Percentiles rank a stretch among this genome's conserved stretches.
Conservation (phyloP, 2,797 vertebrate species). For the Harpagifer antarcticus region DNA sequence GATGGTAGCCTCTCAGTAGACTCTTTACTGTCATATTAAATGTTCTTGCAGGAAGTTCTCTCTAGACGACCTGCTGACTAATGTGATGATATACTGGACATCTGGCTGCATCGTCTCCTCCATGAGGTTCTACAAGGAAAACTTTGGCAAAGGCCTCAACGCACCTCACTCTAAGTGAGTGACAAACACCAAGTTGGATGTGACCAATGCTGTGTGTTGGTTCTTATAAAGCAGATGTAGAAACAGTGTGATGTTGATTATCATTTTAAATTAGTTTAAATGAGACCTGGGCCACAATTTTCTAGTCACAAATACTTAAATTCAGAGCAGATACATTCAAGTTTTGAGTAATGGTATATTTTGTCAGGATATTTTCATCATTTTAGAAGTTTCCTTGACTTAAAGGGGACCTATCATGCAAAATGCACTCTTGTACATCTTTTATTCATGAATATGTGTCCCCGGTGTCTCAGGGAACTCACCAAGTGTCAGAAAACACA, state of each 20-base stretch:
- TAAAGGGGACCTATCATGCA: background rate
- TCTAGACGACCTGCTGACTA: slow-evolving; percentile 91
- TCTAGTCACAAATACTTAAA: background rate
- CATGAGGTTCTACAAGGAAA: slow-evolving; percentile 94
- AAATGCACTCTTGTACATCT: too few species aligned
- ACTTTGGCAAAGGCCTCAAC: slow-evolving; percentile 74
- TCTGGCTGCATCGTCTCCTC: slow-evolving; percentile 89
- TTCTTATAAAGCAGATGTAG: background rate
- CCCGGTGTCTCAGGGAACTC: too few species aligned
- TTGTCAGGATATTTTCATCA: too few species aligned
- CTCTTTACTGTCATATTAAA: background rate
- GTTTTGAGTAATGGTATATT: too few species aligned
- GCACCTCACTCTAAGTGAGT: slow-evolving; percentile 76
- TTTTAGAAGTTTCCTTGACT: background rate
- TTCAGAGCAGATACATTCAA: background rate
- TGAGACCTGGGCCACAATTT: background rate
- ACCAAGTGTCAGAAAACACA: too few species aligned
- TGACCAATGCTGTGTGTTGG: background rate
- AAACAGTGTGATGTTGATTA: background rate
- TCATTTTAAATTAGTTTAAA: background rate
- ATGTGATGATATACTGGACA: slow-evolving; percentile 94
- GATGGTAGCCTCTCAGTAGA: background rate
- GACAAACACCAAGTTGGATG: background rate
- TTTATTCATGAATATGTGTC: too few species aligned
- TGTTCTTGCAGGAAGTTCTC: slow-evolving; percentile 86